Evolutionary conservation across 1,140 invertebrate species (phyloP).

Genomic region (Cephus cinctus): DNA sequence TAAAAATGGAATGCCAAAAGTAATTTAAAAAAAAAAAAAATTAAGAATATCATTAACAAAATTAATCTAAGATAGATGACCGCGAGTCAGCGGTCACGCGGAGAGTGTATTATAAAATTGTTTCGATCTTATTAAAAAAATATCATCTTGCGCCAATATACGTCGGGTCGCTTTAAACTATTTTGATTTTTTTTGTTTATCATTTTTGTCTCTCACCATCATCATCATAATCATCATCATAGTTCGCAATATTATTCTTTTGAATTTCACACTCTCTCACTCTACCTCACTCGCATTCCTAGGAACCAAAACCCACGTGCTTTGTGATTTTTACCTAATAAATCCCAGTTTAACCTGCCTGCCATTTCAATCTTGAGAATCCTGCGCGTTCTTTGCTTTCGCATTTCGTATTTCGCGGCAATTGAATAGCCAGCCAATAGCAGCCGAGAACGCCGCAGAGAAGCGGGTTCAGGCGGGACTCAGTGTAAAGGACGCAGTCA

Average conservation of each 20-base stretch:
- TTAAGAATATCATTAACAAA: too few species aligned
- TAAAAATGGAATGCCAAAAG: too few species aligned
- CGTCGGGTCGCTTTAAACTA: too few species aligned
- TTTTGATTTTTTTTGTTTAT: not conserved
- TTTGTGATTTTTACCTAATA: conserved; percentile 11
- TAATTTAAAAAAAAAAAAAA: too few species aligned
- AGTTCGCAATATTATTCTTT: not conserved
- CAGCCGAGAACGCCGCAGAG: conserved; percentile 5
- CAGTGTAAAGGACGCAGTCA: conserved; percentile 87
- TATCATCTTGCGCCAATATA: too few species aligned
- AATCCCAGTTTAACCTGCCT: not conserved
- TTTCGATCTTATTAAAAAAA: too few species aligned
- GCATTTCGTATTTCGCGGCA: conserved; percentile 1
- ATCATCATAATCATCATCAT: not conserved
- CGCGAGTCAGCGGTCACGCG: too few species aligned
- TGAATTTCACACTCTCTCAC: too few species aligned
- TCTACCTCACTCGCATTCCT: conserved; percentile 22
- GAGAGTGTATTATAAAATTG: too few species aligned
- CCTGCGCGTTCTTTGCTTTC: not conserved
- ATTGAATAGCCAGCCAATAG: too few species aligned
- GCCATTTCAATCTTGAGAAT: not conserved
- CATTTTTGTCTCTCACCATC: not conserved
- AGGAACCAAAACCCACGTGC: conserved; percentile 47
- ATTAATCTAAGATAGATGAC: too few species aligned
- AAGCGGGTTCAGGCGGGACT: conserved; percentile 72